Base-by-base conservation (phyloP, 92 coral and sea anemone genomes). In the Porites rus region DNA sequence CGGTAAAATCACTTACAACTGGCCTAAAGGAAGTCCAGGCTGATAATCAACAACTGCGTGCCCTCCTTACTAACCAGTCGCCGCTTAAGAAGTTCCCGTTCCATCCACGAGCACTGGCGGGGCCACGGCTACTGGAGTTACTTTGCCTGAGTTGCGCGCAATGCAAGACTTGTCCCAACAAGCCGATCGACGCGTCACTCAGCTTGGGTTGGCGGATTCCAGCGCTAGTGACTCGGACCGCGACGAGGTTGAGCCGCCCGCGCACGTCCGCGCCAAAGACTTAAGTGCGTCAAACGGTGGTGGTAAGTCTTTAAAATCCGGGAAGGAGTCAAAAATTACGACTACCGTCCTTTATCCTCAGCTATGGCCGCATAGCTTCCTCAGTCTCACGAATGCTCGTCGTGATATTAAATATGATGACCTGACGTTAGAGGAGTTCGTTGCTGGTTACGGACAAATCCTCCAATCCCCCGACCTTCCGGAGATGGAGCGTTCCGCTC, bases 321-420 rank as follows among this genome's bases (percentile, higher is more conserved):
- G 21, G 28, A 50, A 38, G 18, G 77, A 84, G 1, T 63, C 74
- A 22, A 84, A 84, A 46, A 60, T 65, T 14, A 84, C 74, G 22
- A 82, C 68, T 52, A 59, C 20, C 20, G 62, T 83, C 12, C n/a
- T 20, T 51, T 70, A 7, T 12, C 87, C 87, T 11, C 80, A 83
- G 79, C 62, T 70, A 25, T 83, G 87, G 78, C 87, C 80, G 0
- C 80, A 83, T 9, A 72, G 87, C 51, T 72, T 51, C 72, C 79
- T 83, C 14, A 67, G 12, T 43, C 19, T 83, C 0, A 70, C 69
- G 8, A 78, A 28, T 11, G 80, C 79, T 25, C 67, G 69, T 70
- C 58, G 63, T 51, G 87, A 83, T 52, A n/a, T 83, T 31, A 70
- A 53, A 43, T 83, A 56, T 17, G 78, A 83, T 4, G 80, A 83